A percentile compares a stretch with the other conserved stretches of the same genome.
Evolutionary conservation across 2,888 invertebrate genomes (phyloP).

Genomic region (Selenia dentaria): DNA sequence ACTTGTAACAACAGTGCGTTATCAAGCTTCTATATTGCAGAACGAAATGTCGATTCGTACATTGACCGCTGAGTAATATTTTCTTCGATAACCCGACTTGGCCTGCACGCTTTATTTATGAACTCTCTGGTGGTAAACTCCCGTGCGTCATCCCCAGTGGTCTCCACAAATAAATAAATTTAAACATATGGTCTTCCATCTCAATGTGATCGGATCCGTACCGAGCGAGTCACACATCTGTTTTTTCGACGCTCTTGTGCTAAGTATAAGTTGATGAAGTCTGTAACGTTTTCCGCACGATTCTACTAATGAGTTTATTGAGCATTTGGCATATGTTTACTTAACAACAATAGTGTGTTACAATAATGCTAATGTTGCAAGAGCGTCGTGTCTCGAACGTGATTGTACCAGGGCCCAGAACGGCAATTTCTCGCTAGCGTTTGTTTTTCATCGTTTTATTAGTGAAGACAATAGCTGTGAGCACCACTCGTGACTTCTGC

Average conservation of each 20-base stretch:
- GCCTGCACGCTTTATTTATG: constrained; percentile 71
- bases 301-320: constrained; percentile 36
- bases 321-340: constrained; percentile 27
- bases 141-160: constrained; percentile 74
- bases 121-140: constrained; percentile 76
- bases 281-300: constrained; percentile 35
- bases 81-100: constrained; percentile 66
- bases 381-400: constrained; percentile 9
- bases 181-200: constrained; percentile 54
- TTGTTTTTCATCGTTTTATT: constrained; percentile 27
- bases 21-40: constrained; percentile 57
- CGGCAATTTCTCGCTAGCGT: constrained; percentile 2
- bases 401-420: constrained; percentile 2
- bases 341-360: constrained; percentile 17
- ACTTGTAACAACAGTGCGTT: constrained; percentile 60
- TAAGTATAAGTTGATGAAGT: constrained; percentile 24
- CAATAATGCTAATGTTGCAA: constrained; percentile 15
- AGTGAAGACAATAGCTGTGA: constrained; percentile 38
- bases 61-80: constrained; percentile 67
- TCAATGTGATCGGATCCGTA: constrained; percentile 30
- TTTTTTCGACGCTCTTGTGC: constrained; percentile 27
- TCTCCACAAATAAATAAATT: constrained; percentile 69
- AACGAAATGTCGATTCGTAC: constrained; percentile 58
- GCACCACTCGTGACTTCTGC: constrained; percentile 44
- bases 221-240: constrained; percentile 28